Base-by-base conservation (phyloP, 1,140 invertebrate genomes). In the Helicoverpa armigera region DNA sequence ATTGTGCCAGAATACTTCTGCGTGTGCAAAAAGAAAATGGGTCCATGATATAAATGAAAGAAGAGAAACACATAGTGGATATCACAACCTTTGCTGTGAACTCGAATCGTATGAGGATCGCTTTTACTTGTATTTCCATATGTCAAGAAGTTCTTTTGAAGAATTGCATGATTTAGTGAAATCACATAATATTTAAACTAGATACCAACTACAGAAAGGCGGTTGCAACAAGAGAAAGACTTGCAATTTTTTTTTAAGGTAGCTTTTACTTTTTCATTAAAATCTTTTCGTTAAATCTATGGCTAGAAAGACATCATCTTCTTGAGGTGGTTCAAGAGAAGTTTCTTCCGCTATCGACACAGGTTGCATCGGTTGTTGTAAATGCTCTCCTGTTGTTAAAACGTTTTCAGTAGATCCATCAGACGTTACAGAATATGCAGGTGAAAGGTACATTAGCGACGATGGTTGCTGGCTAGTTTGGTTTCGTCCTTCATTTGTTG, bases 401-500 rank as follows among this genome's bases (percentile, higher is more conserved):
- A 53, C 14, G 51, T 0, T 53, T 53, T 53, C 53, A 56, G 53
- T 16, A 16, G 54, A 16, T 56, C n/a, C 54, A 56, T 16, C n/a
- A 56, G n/a, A 56, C 10, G 3, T 5, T 9, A 9, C 54, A 56
- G 54, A 56, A 56, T 56, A 16, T 9, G 54, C 54, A 56, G n/a
- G 54, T 18, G 54, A 56, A 16, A 18, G 54, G 54, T 56, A 18
- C 54, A 56, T 53, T 53, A 53, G 51, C 51, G 51, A 53, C 51
- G 51, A 53, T 53, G 51, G 51, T 53, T 53, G 51, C 11, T 53
- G 51, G 51, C 51, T 53, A 14, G 51, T 53, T 53, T 53, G 54
- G 54, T 56, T 16, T 18, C 54, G 54, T 56, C 54, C n/a, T 56
- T 56, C 54, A 18, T 56, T 56, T 56, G 54, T 56, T 56, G 54